Evolutionary conservation across 2,888 invertebrate genomes (phyloP).

Genomic region (Diarsia rubi): DNA sequence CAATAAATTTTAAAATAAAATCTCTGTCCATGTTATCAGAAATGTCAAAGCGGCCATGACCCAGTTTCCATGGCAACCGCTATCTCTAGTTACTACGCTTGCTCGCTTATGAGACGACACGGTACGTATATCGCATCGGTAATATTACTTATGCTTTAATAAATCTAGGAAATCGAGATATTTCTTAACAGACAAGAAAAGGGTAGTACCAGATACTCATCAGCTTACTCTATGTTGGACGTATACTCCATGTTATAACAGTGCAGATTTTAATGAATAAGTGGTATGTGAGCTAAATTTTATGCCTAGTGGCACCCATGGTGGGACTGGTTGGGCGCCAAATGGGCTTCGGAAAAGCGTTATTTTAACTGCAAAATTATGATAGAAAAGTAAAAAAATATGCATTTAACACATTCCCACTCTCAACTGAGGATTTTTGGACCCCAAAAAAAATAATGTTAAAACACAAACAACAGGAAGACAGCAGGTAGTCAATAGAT

Average conservation of each 20-base stretch:
- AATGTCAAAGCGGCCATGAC: conserved; percentile 68
- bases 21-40: conserved; percentile 39
- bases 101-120: conserved; percentile 25
- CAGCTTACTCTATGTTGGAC: background rate
- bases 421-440: background rate
- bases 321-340: background rate
- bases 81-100: conserved; percentile 38
- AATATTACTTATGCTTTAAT: conserved; percentile 3
- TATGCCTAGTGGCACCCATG: background rate
- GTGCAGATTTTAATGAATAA: background rate
- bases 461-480: no score
- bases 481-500: no score
- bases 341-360: background rate
- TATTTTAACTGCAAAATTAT: background rate
- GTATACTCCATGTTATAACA: background rate
- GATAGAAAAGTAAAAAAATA: background rate
- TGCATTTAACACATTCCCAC: background rate
- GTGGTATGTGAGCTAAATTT: background rate
- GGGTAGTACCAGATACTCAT: background rate
- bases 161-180: background rate
- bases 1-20: conserved; percentile 46
- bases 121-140: conserved; percentile 20
- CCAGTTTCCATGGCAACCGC: conserved; percentile 69
- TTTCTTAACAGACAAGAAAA: background rate
- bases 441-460: no score